These are phyloP conservation scores for Meandrina meandrites DNA, from an alignment of 92 coral and sea anemone genomes.

Conservation along the genomic window DNA sequence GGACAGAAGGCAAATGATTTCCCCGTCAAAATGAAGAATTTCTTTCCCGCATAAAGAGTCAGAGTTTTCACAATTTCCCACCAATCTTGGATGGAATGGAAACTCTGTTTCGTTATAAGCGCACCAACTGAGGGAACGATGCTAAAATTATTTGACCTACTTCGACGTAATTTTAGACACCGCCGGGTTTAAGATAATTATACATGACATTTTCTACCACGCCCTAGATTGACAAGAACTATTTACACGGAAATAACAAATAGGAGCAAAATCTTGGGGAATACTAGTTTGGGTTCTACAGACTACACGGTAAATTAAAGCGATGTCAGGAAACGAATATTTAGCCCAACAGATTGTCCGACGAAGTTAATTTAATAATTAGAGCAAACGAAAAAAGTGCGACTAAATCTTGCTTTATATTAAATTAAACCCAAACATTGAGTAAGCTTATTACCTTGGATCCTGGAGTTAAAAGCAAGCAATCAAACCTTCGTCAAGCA, in stretches of 20 bases:
- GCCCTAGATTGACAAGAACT: background rate
- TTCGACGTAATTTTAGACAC: too few relatives aligned
- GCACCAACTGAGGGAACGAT: too few relatives aligned
- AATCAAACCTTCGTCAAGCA: background rate
- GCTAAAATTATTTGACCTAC: too few relatives aligned
- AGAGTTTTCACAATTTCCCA: too few relatives aligned
- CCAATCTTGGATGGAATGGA: too few relatives aligned
- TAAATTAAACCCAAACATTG: background rate
- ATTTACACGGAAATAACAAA: background rate
- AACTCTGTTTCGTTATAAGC: too few relatives aligned
- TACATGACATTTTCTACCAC: background rate
- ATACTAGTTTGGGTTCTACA: background rate
- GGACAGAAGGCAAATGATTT: too few relatives aligned
- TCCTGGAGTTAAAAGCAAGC: background rate
- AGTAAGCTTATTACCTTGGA: background rate
- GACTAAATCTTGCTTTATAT: background rate
- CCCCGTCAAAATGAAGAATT: too few relatives aligned
- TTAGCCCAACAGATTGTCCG: background rate
- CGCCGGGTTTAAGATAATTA: too few relatives aligned
- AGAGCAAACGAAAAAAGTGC: background rate
- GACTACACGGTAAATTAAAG: background rate
- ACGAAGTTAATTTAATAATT: background rate
- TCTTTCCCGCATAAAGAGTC: too few relatives aligned
- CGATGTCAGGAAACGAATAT: background rate
- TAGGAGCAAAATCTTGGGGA: background rate